Base-by-base conservation (phyloP, 2,888 invertebrate species). In the Diplazon laetatorius region DNA sequence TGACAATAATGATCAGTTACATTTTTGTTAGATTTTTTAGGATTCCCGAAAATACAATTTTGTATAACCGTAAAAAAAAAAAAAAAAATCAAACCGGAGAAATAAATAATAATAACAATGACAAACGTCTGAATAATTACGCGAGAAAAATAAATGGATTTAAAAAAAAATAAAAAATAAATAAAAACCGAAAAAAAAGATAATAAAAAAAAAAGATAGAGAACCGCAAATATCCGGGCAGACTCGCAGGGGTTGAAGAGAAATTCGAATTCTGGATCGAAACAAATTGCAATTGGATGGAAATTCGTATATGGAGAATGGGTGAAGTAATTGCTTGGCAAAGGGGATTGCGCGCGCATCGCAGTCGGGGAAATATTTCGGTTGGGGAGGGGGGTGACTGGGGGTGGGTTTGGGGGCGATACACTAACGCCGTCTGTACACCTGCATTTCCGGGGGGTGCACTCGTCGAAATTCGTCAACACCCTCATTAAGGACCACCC, bases 271-370 rank as follows among this genome's bases (percentile, higher is more conserved):
- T 14, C 46, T 42, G 57, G 48, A 42, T 44, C 37, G 39, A 57
- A 59, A n/a, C n/a, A 59, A 57, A 68, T 48, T 60, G 44, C 35
- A 66, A 76, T 76, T 72, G 72, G 55, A 60, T 52, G 76, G 71
- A 72, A 76, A 72, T 72, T 76, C 66, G 55, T n/a, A n/a, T n/a
- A 68, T 39, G 52, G 30, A 37, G 20, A n/a, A n/a, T n/a, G n/a
- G 22, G n/a, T 9, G 46, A 44, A 60, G 50, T 65, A 70, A 70
- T 78, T 75, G 39, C 60, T 59, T 52, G 77, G 42, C 37, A 37
- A 46, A 50, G 35, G n/a, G n/a, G n/a, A n/a, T n/a, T n/a, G n/a
- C n/a, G n/a, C n/a, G n/a, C n/a, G n/a, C n/a, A n/a, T n/a, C n/a
- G n/a, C n/a, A n/a, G 59, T 25, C 35, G 22, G 25, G 10, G 30